Evolutionary conservation across 2,797 vertebrate species (phyloP).

Genomic region (Urocyon cinereoargenteus): DNA sequence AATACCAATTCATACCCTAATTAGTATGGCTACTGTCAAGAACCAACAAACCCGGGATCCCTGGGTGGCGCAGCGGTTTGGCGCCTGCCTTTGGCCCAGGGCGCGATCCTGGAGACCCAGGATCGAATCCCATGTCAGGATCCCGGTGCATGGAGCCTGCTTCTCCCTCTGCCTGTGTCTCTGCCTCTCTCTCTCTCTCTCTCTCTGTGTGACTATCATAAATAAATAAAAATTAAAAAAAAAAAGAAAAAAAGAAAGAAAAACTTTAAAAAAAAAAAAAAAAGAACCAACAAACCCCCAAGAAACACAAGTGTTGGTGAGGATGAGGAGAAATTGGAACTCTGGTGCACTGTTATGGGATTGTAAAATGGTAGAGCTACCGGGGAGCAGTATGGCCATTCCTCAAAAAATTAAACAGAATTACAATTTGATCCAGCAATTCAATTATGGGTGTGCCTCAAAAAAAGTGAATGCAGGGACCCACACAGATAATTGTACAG

Average conservation of each 20-base stretch:
- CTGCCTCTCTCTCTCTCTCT: no score
- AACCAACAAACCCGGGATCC: conserved; percentile 9
- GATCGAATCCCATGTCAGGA: no score
- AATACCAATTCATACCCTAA: neutral
- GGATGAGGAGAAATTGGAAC: neutral
- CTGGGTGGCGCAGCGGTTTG: no score
- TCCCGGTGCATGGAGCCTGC: no score
- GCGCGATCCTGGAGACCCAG: no score
- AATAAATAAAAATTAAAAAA: no score
- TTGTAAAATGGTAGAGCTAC: neutral
- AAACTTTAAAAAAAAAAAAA: no score
- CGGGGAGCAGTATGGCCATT: neutral
- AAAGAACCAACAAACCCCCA: conserved; percentile 11
- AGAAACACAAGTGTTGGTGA: neutral
- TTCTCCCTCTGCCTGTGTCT: no score
- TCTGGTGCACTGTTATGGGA: neutral
- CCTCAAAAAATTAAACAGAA: neutral
- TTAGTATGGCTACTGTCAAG: neutral
- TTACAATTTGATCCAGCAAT: neutral
- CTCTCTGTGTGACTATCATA: no score
- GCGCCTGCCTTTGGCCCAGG: no score
- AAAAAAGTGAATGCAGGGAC: conserved; percentile 27
- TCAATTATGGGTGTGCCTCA: neutral
- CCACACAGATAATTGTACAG: neutral
- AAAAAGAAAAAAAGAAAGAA: no score